Base-by-base conservation (phyloP, 1,140 invertebrate species). In the Carcinoscorpius rotundicauda region DNA sequence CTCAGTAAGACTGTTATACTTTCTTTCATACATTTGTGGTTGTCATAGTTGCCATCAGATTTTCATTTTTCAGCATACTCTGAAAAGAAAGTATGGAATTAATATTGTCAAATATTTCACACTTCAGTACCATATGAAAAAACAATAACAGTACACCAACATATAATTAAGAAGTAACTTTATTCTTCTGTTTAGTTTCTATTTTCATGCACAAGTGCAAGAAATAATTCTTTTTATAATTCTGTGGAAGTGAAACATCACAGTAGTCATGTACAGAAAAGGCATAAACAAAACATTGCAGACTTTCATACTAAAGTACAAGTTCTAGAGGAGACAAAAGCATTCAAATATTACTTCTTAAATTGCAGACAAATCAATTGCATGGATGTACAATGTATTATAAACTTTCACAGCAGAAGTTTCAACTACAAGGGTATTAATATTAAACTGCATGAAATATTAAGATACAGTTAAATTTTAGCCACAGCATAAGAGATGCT, bases 1-100 rank as follows among this genome's bases (percentile, higher is more conserved):
- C 29, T 29, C 29, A 29, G 29, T 29, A 29, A 29, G 29, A 29
- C 29, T 29, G 29, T 29, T 29, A 29, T 29, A 29, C 29, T 29
- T 29, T 29, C 29, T 29, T 29, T 68, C 51, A 68, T 10, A 68
- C 67, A 64, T 68, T 68, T 11, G 64, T 66, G 52, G 67, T 61
- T 63, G 61, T 61, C 64, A 68, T 66, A 29, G 52, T 65, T 49
- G 64, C 67, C n/a, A 68, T 53, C 8, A 66, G 51, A 6, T 60
- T 65, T 51, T 68, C 67, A 64, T 68, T 66, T 29, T 68, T 29
- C 29, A 29, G 29, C 29, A 29, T 29, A 29, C 29, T 29, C 29
- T 29, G 29, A 29, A 29, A 29, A 29, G 0, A 29, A 29, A 29
- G 29, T 29, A 29, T 29, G 29, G 29, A 29, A 29, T 29, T 29